A percentile compares a stretch with the other conserved stretches of the same genome.
These are phyloP conservation scores for Oreortyx pictus DNA, from an alignment of 2,797 vertebrate genomes.

Conservation along the genomic window DNA sequence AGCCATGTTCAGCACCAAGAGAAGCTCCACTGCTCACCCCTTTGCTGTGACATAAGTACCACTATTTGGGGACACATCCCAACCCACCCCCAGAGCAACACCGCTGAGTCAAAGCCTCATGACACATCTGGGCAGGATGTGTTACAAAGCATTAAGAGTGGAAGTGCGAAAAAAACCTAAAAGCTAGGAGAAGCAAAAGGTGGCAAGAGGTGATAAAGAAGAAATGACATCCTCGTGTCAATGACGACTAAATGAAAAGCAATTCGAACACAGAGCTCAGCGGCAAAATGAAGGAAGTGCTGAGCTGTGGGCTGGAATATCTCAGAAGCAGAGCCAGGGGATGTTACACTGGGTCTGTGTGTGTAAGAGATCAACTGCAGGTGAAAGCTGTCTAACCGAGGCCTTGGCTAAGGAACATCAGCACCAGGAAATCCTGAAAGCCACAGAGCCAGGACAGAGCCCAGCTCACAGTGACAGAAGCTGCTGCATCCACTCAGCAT, in stretches of 20 bases:
- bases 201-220: background rate
- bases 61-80: background rate
- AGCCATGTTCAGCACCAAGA: background rate
- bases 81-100: background rate
- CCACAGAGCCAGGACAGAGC: background rate
- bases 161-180: background rate
- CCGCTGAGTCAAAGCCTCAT: background rate
- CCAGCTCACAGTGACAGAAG: background rate
- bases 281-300: background rate
- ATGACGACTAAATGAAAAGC: background rate
- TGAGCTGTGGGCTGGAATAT: background rate
- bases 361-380: background rate
- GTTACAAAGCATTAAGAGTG: fast-evolving
- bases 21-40: background rate
- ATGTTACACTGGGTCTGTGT: background rate
- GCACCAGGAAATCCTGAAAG: background rate
- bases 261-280: background rate
- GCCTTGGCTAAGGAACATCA: background rate
- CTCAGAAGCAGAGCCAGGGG: background rate
- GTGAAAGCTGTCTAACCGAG: background rate
- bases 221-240: background rate
- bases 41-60: background rate
- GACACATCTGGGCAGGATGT: background rate
- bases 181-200: background rate
- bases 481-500: background rate